Evolutionary conservation across 2,888 invertebrate species (phyloP), one percentile per base, ranked within the genome.

Genomic region (Caenorhabditis zanzibari): DNA sequence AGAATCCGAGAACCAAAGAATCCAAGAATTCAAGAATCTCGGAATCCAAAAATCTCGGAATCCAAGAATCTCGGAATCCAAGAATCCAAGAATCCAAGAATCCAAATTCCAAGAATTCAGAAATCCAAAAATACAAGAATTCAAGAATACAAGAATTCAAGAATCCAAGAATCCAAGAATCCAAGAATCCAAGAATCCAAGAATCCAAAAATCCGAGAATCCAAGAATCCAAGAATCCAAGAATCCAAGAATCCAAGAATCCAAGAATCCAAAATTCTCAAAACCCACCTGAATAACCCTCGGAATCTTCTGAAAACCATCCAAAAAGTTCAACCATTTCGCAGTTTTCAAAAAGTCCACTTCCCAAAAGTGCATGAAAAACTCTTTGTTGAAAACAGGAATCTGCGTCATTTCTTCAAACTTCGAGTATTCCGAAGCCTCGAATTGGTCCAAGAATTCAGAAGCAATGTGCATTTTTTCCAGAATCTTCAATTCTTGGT

Each of bases 291-390:
- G 81, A 19, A 83, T 74, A 1, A 63, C 64, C 10, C 66, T 38
- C 5, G 85, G 83, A 6, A 85, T 38, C 4, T 28, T 19, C 9
- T 59, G 59, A 24, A 85, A 85, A 6, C 76, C 82, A 24, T 73
- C 68, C 26, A 81, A 72, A 58, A 72, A 64, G 49, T 64, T 68
- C 64, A 82, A 28, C 83, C 83, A 85, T 54, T 79, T 76, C 14
- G 81, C 83, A 26, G 71, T 79, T 35, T 75, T 73, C 59, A 75
- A 71, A 74, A 85, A 69, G 22, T 72, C 74, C 6, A 56, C 19
- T 19, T 85, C 85, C 71, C 82, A 77, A 19, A 41, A 69, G 19
- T 47, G 32, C 61, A 77, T 14, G 63, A 77, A 77, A 52, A 77
- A 77, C 6, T 61, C 5, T n/a, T 77, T 69, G 14, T 59, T 63